Percentiles rank a stretch among this genome's conserved stretches.
Evolutionary conservation across 2,113 vertebrate genomes (phyloP).

Genomic region (Rynchops niger): DNA sequence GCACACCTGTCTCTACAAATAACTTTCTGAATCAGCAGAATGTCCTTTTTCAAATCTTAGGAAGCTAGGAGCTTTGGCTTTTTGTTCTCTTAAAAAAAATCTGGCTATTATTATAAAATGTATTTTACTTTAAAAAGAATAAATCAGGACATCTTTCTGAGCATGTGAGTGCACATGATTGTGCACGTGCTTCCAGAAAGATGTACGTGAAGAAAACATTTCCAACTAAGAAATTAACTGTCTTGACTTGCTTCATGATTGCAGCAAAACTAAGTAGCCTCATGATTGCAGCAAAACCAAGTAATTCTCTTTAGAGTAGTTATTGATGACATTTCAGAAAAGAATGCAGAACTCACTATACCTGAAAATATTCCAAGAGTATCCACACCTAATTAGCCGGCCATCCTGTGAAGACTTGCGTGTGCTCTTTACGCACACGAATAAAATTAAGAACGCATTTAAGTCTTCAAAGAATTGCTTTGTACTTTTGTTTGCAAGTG

Average conservation of each 20-base stretch:
- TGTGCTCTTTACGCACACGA: not conserved
- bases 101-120: not conserved
- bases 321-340: conserved; percentile 23
- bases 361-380: conserved; percentile 21
- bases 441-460: conserved; percentile 28
- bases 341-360: not conserved
- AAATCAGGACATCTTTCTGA: not conserved
- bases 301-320: not conserved
- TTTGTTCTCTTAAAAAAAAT: not conserved
- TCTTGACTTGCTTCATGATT: conserved; percentile 3
- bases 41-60: not conserved
- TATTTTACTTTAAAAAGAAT: not conserved
- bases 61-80: not conserved
- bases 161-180: not conserved
- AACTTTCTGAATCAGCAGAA: conserved; percentile 26
- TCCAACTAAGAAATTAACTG: not conserved
- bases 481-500: not conserved
- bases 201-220: not conserved
- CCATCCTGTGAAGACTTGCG: conserved; percentile 40
- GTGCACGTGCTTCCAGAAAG: not conserved
- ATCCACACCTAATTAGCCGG: not conserved
- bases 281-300: not conserved
- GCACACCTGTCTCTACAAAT: not conserved
- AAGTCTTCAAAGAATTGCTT: conserved; percentile 48
- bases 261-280: not conserved